These are phyloP conservation scores for Eupithecia pulchellata DNA, from an alignment of 2,888 invertebrate genomes.

Conservation along the genomic window DNA sequence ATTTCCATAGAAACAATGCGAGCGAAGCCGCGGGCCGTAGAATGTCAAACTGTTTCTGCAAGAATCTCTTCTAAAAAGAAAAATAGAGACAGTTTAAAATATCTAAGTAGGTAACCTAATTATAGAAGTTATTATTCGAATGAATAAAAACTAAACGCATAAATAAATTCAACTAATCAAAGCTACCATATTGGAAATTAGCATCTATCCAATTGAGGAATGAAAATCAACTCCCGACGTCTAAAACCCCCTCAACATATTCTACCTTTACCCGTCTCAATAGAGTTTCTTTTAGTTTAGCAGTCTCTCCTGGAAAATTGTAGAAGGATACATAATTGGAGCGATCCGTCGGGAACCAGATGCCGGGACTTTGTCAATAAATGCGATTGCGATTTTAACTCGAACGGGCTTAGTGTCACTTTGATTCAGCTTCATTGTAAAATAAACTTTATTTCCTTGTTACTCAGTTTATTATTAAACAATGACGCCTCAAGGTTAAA, in stretches of 20 bases:
- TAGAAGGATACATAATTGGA: slow-evolving; percentile 64
- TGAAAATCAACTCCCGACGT: slow-evolving; percentile 41
- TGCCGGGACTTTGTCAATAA: slow-evolving; percentile 69
- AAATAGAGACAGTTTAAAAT: no score
- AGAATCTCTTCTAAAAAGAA: no score
- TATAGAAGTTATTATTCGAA: neutral
- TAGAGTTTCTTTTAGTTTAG: slow-evolving; percentile 46
- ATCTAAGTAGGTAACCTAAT: neutral
- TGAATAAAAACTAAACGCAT: neutral
- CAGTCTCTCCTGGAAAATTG: slow-evolving; percentile 39
- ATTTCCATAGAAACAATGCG: no score
- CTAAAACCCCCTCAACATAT: slow-evolving; percentile 18
- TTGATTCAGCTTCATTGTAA: neutral
- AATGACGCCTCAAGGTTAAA: neutral
- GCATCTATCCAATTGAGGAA: slow-evolving; percentile 54
- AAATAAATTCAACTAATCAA: slow-evolving; percentile 1
- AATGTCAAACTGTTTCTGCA: no score
- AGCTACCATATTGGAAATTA: slow-evolving; percentile 60
- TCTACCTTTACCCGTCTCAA: slow-evolving; percentile 28
- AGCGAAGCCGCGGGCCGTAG: no score
- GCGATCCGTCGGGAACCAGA: slow-evolving; percentile 64
- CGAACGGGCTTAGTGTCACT: slow-evolving; percentile 29
- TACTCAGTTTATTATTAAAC: neutral
- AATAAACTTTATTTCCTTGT: slow-evolving; percentile 21
- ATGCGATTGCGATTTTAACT: slow-evolving; percentile 67